Base-by-base conservation (phyloP, 2,113 vertebrate species). In the Pluvianellus socialis region DNA sequence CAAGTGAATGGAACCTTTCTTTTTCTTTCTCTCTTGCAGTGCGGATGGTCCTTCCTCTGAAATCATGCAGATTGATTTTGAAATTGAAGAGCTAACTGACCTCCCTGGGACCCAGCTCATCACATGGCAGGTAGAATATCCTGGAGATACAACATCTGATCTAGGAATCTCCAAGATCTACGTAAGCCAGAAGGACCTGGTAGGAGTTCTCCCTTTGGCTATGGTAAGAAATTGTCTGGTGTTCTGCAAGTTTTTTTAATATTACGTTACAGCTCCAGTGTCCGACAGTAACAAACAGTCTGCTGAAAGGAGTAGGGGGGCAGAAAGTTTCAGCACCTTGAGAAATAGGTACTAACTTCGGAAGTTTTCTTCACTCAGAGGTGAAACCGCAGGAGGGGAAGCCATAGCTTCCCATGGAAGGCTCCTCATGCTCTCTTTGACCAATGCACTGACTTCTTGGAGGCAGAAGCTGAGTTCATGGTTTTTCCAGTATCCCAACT, bases 31-130 rank as follows among this genome's bases (percentile, higher is more conserved):
- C 26, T 75, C 56, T 82, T 89, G 22, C 94, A 98, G 98, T 27
- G 82, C 21, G 1, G 88, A 93, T 6, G 95, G 91, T 4, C 92
- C 94, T 90, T 98, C 97, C 79, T 98, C 98, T 5, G 99, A 99
- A 95, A 98, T 99, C 94, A 98, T 99, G 97, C 99, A 99, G 98
- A 98, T 99, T 81, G 99, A 99, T 75, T 98, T 99, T 59, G 98
- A 98, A 75, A 97, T 99, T 3, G 98, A 99, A 56, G 99, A 98
- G 38, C 96, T 99, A 33, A 88, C 96, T 32, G 98, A 98, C 45
- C 98, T 97, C 1, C 97, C 98, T 0, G 98, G 98, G 96, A 98
- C 98, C 28, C 99, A 99, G 96, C 98, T 99, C 40, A 98, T 99
- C 96, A 98, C 98, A 1, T 99, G 99, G 99, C 99, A 99, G 94